These are phyloP conservation scores for Barnardius zonarius DNA, from an alignment of 2,113 vertebrate genomes.

Conservation along the genomic window DNA sequence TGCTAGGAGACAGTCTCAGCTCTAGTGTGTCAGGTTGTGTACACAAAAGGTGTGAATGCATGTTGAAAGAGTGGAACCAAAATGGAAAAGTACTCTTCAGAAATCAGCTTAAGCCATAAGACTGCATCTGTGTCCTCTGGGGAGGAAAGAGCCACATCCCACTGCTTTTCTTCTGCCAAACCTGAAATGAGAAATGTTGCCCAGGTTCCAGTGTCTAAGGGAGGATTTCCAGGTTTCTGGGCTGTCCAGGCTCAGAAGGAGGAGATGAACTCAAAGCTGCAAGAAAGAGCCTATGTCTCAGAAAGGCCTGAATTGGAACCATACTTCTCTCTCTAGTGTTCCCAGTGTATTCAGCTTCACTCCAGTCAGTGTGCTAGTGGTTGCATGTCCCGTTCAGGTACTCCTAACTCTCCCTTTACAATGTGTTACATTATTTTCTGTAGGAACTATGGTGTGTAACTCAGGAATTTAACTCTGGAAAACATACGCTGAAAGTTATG, in stretches of 20 bases:
- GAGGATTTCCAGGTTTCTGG: background rate
- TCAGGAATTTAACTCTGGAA: background rate
- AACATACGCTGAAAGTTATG: background rate
- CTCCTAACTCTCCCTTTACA: background rate
- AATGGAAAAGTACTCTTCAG: background rate
- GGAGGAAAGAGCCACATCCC: background rate
- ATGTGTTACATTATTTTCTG: background rate
- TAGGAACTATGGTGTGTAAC: background rate
- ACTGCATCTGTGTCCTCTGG: background rate
- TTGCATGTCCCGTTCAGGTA: background rate
- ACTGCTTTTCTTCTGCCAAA: background rate
- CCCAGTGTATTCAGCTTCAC: background rate
- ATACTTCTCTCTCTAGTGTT: background rate
- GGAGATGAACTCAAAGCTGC: background rate
- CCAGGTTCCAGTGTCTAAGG: background rate
- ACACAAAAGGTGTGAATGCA: background rate
- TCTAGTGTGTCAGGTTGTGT: background rate
- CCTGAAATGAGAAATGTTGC: background rate
- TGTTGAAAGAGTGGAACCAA: background rate
- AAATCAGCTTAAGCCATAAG: background rate
- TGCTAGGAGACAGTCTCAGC: background rate
- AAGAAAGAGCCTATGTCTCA: background rate
- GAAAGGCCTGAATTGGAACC: background rate
- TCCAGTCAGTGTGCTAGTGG: background rate
- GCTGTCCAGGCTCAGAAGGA: background rate